Evolutionary conservation across 2,888 invertebrate genomes (phyloP).

Genomic region (Oxytorus armatus): DNA sequence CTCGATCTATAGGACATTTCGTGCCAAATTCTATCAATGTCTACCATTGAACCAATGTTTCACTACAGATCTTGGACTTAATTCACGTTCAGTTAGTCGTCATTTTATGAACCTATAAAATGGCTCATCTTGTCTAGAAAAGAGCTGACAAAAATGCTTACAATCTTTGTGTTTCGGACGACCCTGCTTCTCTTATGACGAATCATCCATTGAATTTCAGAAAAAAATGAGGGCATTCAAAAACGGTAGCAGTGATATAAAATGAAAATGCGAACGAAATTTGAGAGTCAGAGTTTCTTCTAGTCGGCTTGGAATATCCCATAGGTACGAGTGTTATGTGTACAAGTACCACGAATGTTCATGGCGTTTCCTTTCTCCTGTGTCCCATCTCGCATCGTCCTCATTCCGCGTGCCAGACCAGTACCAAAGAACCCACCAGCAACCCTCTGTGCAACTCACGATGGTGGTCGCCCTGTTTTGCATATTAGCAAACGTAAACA

Average conservation of each 20-base stretch:
- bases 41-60: not conserved
- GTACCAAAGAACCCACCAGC: slow-evolving; percentile 67
- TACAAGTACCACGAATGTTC: slow-evolving; percentile 33
- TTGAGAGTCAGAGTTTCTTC: not conserved
- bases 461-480: slow-evolving; percentile 73
- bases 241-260: not conserved
- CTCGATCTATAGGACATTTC: not conserved
- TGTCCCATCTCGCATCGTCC: slow-evolving; percentile 46
- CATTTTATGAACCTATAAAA: not conserved
- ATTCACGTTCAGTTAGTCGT: not conserved
- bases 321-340: slow-evolving; percentile 24
- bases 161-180: not conserved
- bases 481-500: slow-evolving; percentile 79
- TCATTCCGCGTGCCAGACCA: slow-evolving; percentile 43
- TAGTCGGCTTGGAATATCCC: slow-evolving; percentile 8
- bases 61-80: not conserved
- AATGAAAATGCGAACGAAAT: not conserved
- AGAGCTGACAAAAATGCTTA: not conserved
- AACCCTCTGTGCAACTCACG: slow-evolving; percentile 35
- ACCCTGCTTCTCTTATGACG: too few species aligned
- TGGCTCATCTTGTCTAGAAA: not conserved
- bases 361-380: slow-evolving; percentile 31
- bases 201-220: too few species aligned
- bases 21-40: not conserved
- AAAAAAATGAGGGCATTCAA: too few species aligned